Evolutionary conservation across 2,888 invertebrate species (phyloP).

Genomic region (Tridacna gigas): DNA sequence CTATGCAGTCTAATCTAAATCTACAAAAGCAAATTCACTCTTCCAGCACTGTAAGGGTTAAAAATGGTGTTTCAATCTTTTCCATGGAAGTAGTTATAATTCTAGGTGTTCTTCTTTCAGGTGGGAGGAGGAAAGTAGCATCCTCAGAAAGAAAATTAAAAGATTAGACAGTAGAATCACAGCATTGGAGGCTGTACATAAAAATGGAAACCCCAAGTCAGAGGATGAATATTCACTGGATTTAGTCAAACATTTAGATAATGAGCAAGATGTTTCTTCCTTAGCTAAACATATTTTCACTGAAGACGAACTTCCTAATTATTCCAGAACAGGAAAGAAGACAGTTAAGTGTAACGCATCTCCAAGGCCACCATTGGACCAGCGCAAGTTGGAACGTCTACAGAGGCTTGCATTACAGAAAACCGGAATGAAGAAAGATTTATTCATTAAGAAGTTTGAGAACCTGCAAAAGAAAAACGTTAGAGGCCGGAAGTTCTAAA

Average conservation of each 20-base stretch:
- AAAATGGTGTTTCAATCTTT: too few species aligned
- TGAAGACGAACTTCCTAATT: conserved; percentile 23
- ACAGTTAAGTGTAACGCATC: conserved; percentile 19
- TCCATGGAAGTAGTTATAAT: too few species aligned
- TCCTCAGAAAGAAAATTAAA: too few species aligned
- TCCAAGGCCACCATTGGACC: conserved; percentile 21
- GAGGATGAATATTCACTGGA: not conserved
- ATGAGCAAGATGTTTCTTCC: not conserved
- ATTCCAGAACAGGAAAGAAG: conserved; percentile 24
- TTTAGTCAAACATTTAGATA: not conserved
- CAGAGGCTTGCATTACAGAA: conserved; percentile 17
- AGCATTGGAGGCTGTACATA: too few species aligned
- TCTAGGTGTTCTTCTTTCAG: too few species aligned
- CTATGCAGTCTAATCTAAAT: too few species aligned
- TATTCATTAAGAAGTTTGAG: conserved; percentile 27
- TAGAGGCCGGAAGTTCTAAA: too few species aligned
- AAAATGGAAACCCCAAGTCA: too few species aligned
- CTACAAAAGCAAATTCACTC: too few species aligned
- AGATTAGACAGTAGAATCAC: too few species aligned
- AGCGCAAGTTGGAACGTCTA: not conserved
- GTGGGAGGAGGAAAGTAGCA: too few species aligned
- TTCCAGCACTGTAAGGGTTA: too few species aligned
- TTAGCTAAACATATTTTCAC: conserved; percentile 13
- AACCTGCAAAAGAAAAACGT: conserved; percentile 25
- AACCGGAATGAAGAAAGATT: conserved; percentile 7